Conservation (phyloP, 2,113 vertebrate genomes). For the Neoarius graeffei region DNA sequence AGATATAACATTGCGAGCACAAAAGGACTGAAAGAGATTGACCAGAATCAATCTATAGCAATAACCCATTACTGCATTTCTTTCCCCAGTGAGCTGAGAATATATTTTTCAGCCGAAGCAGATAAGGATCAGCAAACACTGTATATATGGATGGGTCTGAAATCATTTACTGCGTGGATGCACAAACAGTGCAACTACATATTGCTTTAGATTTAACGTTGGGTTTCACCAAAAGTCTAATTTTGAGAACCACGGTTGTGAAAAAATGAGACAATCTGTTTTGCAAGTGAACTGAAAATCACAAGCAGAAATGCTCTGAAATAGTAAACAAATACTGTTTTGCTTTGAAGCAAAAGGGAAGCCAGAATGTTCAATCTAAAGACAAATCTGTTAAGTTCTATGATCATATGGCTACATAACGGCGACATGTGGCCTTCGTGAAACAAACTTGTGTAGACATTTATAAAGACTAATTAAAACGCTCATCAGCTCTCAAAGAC, state of each 20-base stretch:
- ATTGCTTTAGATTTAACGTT: not conserved
- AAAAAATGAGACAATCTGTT: not conserved
- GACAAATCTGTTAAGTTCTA: not conserved
- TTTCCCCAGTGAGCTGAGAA: not conserved
- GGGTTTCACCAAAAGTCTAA: not conserved
- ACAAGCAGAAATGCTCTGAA: not conserved
- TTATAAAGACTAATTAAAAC: too few species aligned
- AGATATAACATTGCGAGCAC: not conserved
- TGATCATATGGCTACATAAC: not conserved
- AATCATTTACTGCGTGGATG: not conserved
- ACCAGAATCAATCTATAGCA: not conserved
- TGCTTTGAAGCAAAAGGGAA: not conserved
- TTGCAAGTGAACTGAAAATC: not conserved
- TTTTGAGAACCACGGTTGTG: not conserved
- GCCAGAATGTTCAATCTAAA: not conserved
- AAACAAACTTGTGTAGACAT: not conserved
- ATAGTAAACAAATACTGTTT: not conserved
- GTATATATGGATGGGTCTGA: not conserved
- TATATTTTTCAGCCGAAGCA: not conserved
- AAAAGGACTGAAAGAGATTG: not conserved
- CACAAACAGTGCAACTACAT: not conserved
- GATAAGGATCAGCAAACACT: slow-evolving; percentile 15
- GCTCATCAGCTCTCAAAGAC: not conserved
- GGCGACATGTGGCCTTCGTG: not conserved
- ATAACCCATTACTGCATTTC: not conserved